phyloP scores from a whole-genome alignment of 1,140 invertebrate genomes.

The Doryteuthis pealeii region DNA sequence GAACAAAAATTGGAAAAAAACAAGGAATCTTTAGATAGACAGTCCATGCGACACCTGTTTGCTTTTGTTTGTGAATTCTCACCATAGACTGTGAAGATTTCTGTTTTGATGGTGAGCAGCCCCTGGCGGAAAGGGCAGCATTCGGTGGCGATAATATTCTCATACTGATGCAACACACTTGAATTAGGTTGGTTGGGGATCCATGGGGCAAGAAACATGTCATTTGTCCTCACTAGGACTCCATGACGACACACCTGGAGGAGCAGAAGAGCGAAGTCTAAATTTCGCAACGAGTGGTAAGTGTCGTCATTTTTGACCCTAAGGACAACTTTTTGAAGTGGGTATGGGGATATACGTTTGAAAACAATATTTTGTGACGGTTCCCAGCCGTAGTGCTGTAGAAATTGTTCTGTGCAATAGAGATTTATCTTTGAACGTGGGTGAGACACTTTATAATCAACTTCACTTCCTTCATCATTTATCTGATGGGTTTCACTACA shows the following conservation, averaged over 20 bases:
- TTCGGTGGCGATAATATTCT: constrained; percentile 40
- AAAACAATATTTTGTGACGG: constrained; percentile 31
- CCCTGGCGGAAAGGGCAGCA: constrained; percentile 46
- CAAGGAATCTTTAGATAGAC: neutral
- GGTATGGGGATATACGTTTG: constrained; percentile 31
- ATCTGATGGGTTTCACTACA: neutral
- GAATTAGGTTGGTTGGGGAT: constrained; percentile 31
- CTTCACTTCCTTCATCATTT: neutral
- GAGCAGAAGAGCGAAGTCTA: constrained; percentile 38
- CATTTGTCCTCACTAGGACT: constrained; percentile 43
- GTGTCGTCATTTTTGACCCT: constrained; percentile 48
- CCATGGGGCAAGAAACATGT: constrained; percentile 42
- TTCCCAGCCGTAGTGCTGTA: constrained; percentile 40
- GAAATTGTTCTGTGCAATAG: constrained; percentile 34
- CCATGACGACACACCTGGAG: constrained; percentile 35
- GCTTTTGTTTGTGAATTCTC: neutral
- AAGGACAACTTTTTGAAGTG: constrained; percentile 40
- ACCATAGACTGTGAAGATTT: constrained; percentile 38
- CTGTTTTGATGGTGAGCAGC: constrained; percentile 36
- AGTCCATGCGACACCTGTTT: neutral
- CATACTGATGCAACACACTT: constrained; percentile 30
- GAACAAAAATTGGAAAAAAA: constrained; percentile 6
- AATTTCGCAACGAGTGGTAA: constrained; percentile 38
- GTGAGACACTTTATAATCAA: neutral
- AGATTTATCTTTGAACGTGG: neutral